A percentile compares a stretch with the other conserved stretches of the same genome.
phyloP scores from a whole-genome alignment of 2,888 invertebrate species.

The Drosophila neonasuta region DNA sequence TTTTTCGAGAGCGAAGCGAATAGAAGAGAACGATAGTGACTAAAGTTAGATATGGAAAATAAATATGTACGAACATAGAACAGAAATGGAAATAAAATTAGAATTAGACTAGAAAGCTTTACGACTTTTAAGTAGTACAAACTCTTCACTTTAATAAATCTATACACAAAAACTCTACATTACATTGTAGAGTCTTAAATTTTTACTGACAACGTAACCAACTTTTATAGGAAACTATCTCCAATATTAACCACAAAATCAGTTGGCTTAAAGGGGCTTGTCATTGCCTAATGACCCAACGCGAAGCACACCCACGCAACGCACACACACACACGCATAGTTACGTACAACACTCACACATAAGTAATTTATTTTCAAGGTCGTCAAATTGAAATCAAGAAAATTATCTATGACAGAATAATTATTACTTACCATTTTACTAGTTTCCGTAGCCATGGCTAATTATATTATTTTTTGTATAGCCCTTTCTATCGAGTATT shows the following conservation, averaged over 20 bases:
- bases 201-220: background rate
- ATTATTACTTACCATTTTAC: constrained; percentile 64
- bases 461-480: constrained; percentile 7
- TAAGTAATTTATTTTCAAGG: constrained; percentile 33
- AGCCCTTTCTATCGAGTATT: constrained; percentile 15
- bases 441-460: constrained; percentile 68
- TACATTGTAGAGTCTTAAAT: background rate
- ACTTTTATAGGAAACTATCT: background rate
- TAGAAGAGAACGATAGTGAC: too few relatives aligned
- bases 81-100: too few relatives aligned
- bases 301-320: constrained; percentile 2
- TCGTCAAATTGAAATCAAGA: constrained; percentile 10
- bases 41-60: too few relatives aligned
- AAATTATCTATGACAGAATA: background rate
- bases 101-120: too few relatives aligned
- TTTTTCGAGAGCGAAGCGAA: background rate
- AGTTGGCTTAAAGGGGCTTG: constrained; percentile 30
- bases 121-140: too few relatives aligned
- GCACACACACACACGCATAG: constrained; percentile 5
- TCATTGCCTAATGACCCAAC: constrained; percentile 29
- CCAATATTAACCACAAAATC: constrained; percentile 9
- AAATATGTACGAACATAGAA: too few relatives aligned
- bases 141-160: too few relatives aligned
- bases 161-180: background rate
- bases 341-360: background rate